phyloP scores from a whole-genome alignment of 1,140 invertebrate species.

The Gryon sp. region DNA sequence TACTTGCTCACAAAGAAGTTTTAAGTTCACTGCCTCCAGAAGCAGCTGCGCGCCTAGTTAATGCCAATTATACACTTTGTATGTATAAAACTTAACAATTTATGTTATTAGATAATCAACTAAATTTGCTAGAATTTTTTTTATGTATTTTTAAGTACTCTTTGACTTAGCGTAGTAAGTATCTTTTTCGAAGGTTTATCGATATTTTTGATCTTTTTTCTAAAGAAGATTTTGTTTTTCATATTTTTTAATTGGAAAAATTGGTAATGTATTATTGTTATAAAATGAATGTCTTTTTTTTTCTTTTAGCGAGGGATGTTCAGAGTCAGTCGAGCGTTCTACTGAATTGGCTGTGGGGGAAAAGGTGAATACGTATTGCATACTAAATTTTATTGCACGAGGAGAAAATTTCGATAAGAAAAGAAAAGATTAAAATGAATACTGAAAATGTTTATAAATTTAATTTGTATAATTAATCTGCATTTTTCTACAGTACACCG shows the following conservation, averaged over 20 bases:
- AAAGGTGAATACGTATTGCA: conserved; percentile 73
- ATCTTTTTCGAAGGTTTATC: too few relatives aligned
- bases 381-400: conserved; percentile 43
- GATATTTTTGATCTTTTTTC: too few relatives aligned
- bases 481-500: conserved; percentile 74
- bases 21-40: conserved; percentile 83
- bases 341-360: conserved; percentile 88
- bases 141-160: too few relatives aligned
- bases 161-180: too few relatives aligned
- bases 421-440: conserved; percentile 17
- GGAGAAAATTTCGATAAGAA: conserved; percentile 26
- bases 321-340: conserved; percentile 88
- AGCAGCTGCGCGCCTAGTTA: conserved; percentile 83
- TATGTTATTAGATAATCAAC: too few relatives aligned
- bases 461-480: conserved; percentile 33
- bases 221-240: too few relatives aligned
- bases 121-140: conserved; percentile 34
- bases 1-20: conserved; percentile 85
- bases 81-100: too few relatives aligned
- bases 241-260: conserved; percentile 18
- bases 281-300: conserved; percentile 4
- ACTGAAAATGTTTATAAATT: not conserved
- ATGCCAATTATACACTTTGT: conserved; percentile 87
- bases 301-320: conserved; percentile 84
- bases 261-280: conserved; percentile 1